Evolutionary conservation across 2,888 invertebrate species (phyloP).

Genomic region (Sympetrum striolatum): DNA sequence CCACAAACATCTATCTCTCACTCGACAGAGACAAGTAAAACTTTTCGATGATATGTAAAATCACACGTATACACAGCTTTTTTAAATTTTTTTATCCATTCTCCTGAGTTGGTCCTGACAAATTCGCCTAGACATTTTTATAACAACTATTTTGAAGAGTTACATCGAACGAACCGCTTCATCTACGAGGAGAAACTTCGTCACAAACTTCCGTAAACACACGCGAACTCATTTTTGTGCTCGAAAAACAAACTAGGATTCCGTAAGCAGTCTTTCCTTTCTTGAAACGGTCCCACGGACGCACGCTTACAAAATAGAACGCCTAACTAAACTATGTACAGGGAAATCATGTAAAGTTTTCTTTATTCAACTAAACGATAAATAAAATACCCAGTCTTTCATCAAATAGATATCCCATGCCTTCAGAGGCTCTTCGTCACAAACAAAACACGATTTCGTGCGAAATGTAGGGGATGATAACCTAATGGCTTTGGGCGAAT

Average conservation of each 20-base stretch:
- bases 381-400: background rate
- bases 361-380: background rate
- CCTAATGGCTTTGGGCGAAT: background rate
- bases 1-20: background rate
- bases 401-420: background rate
- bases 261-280: background rate
- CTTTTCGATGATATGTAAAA: slow-evolving; percentile 27
- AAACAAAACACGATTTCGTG: background rate
- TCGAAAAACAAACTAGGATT: background rate
- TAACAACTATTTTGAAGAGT: background rate
- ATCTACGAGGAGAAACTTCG: background rate
- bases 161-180: background rate
- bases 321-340: background rate
- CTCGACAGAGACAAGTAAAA: background rate
- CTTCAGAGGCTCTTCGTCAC: background rate
- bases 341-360: background rate
- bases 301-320: background rate
- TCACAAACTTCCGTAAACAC: background rate
- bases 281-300: background rate
- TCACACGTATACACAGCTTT: slow-evolving; percentile 34
- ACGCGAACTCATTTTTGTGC: background rate
- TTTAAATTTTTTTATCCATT: background rate
- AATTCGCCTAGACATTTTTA: background rate
- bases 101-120: slow-evolving; percentile 23
- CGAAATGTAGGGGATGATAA: background rate